Base-by-base conservation (phyloP, 2,888 invertebrate species). In the Selenia dentaria region DNA sequence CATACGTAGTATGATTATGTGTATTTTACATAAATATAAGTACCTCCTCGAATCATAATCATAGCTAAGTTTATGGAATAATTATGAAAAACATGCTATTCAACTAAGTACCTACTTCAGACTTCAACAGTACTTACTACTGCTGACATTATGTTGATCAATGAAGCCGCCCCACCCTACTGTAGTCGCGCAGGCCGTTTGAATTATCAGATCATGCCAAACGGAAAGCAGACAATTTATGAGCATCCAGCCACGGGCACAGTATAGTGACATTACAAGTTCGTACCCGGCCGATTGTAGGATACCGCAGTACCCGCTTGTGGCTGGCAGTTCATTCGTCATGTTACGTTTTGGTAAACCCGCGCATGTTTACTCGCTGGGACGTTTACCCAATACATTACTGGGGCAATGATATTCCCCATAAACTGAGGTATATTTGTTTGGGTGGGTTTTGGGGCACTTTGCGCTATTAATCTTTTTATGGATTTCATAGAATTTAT, bases 351-450 rank as follows among this genome's bases (percentile, higher is more conserved):
- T 42, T 52, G 43, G 47, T 46, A 52, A 40, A 40, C 38, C 38
- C 51, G 54, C 42, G 25, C 10, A 18, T 37, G 61, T 71, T 74
- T 69, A 51, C n/a, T n/a, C n/a, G n/a, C n/a, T n/a, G n/a, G n/a
- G n/a, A n/a, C 6, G 6, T 8, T 8, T 22, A n/a, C 59, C 48
- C 57, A 64, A 66, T 69, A 65, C 65, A 64, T 66, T 66, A 62
- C 43, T 44, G 14, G 48, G 35, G 37, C 37, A 42, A 25, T 25
- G 25, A 25, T 25, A 22, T 22, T 22, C 22, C 2, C 5, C 8
- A 22, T 8, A 8, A 2, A 6, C 22, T 22, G 22, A 8, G 22
- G 22, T 22, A 47, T 49, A 46, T 58, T 48, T 41, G 36, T 22
- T 25, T 31, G 27, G 35, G 25, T 33, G 46, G 39, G 16, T 51